Evolutionary conservation across 2,113 vertebrate species (phyloP), one percentile per base, ranked within the genome.

Genomic region (Eleginops maclovinus): DNA sequence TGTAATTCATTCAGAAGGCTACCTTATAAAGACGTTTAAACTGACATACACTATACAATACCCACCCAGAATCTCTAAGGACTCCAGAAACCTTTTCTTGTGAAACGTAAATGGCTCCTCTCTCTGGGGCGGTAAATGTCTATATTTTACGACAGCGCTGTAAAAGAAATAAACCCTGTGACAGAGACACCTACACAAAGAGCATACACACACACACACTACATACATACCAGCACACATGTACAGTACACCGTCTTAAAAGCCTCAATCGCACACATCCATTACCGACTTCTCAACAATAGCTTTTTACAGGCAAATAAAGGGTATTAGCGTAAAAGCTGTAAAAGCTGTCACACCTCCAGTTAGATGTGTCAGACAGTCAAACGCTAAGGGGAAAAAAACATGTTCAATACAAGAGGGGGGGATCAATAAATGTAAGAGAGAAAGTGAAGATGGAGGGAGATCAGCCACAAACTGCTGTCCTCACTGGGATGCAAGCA

Each of bases 301-400:
- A 81, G 84, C 73, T 63, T 66, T 90, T 91, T 84, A 90, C 88
- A 85, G 80, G 85, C 88, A 92, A 89, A 93, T 90, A 88, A 92
- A 90, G 68, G 84, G 81, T 84, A 84, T 91, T 92, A 91, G 79
- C 85, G 81, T 90, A 81, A 83, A 79, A 79, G 85, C 86, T 85
- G 76, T 89, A 89, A 88, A 91, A 88, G 28, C 87, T 91, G 88
- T 91, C 89, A 91, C 89, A 91, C 84, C 87, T 90, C 79, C 81
- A 61, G 89, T 85, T 91, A 71, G 80, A 68, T 66, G 75, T 88
- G 79, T 90, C 85, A 82, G 77, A 87, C 73, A 80, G 61, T 84
- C 82, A 91, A 87, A 86, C 69, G 72, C 60, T 41, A 61, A 77
- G 63, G 43, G n/a, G 58, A 76, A 63, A 61, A 63, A 61, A 67